These are phyloP conservation scores for Adelges cooleyi DNA, from an alignment of 1,140 invertebrate species.

Conservation along the genomic window DNA sequence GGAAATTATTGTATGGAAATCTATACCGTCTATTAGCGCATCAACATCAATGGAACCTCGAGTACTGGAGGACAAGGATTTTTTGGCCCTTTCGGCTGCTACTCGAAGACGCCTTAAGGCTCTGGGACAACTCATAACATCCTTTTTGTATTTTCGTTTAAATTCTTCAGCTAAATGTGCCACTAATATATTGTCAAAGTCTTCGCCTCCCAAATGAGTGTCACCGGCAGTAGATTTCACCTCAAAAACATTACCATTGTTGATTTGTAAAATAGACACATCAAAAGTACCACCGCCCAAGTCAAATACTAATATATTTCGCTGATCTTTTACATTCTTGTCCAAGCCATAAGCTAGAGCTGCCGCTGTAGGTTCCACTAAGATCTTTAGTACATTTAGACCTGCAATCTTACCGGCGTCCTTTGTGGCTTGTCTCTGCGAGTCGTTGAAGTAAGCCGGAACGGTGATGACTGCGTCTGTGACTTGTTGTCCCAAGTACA, in stretches of 20 bases:
- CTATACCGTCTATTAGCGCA: slow-evolving; percentile 45
- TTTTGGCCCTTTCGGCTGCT: slow-evolving; percentile 50
- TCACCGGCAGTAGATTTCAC: slow-evolving; percentile 23
- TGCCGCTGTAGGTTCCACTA: slow-evolving; percentile 69
- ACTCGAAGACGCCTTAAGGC: slow-evolving; percentile 50
- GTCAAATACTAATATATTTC: slow-evolving; percentile 62
- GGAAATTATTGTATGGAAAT: slow-evolving; percentile 49
- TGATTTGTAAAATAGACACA: slow-evolving; percentile 82
- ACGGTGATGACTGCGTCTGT: slow-evolving; percentile 57
- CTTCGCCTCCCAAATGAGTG: slow-evolving; percentile 48
- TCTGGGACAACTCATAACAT: slow-evolving; percentile 40
- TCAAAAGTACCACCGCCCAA: slow-evolving; percentile 68
- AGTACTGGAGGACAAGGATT: slow-evolving; percentile 46
- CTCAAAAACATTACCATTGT: slow-evolving; percentile 57
- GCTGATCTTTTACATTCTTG: slow-evolving; percentile 66
- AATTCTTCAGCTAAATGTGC: slow-evolving; percentile 52
- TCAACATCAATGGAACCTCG: slow-evolving; percentile 47
- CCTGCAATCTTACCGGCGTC: slow-evolving; percentile 65
- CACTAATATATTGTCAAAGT: slow-evolving; percentile 71
- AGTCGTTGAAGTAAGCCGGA: slow-evolving; percentile 81
- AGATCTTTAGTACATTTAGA: slow-evolving; percentile 70
- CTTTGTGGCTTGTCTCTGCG: slow-evolving; percentile 56
- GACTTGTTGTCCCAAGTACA: slow-evolving; percentile 45
- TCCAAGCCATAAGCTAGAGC: slow-evolving; percentile 77
- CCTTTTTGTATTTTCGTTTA: slow-evolving; percentile 44